Evolutionary conservation across 1,140 invertebrate species (phyloP), one percentile per base, ranked within the genome.

Genomic region (Calycopis cecrops): DNA sequence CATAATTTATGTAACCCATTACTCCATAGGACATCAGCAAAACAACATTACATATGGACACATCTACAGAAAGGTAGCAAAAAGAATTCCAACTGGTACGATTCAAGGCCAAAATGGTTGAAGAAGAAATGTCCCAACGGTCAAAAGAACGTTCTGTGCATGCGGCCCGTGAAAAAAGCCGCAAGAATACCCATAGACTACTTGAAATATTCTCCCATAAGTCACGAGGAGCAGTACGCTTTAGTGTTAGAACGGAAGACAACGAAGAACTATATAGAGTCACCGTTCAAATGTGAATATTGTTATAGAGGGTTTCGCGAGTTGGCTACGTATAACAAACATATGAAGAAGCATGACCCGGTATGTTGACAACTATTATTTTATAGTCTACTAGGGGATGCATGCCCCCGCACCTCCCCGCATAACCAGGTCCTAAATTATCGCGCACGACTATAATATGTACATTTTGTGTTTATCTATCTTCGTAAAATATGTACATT

Each of bases 301-400:
- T 85, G 83, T 48, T 86, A 64, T 34, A 73, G 66, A 62, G 83
- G 83, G 6, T 86, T 81, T 35, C 66, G 83, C 35, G 74, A 73
- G 38, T 21, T 44, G 10, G 38, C 35, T 0, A 80, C 83, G 0
- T 85, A 71, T 48, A 63, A 65, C 12, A 86, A 81, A n/a, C 80
- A 86, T 48, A 77, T 84, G 76, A 71, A 66, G 51, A 86, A 86
- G 66, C 83, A 86, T 70, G 72, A 83, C 58, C 78, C 83, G 44
- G 83, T 84, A 61, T 75, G 76, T 67, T 47, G 9, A 47, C 28
- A 8, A 4, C 40, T 49, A 9, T 10, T 8, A 7, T 49, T 34
- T 12, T 7, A 34, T 34, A 21, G 11, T 21, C 0, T 14, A 35
- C 33, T 49, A 28, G 8, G 17, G 11, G n/a, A n/a, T n/a, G n/a